These are phyloP conservation scores for Malacoraja senta DNA, from an alignment of 2,797 vertebrate species.

Conservation along the genomic window DNA sequence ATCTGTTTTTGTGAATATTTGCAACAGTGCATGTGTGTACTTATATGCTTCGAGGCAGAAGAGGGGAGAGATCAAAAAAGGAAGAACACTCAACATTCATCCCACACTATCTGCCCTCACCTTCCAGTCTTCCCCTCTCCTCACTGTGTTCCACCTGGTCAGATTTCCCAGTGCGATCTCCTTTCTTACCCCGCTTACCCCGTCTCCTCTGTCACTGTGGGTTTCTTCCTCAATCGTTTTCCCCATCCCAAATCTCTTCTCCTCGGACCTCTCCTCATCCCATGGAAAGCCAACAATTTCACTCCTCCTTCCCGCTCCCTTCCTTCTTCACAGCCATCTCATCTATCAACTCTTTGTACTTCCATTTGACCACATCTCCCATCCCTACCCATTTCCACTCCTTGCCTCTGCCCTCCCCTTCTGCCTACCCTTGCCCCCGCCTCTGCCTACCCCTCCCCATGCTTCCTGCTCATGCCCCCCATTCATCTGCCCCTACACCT, in stretches of 20 bases:
- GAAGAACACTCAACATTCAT: neutral
- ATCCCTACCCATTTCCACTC: neutral
- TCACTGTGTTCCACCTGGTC: too few species aligned
- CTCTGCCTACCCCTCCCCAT: neutral
- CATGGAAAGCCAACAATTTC: neutral
- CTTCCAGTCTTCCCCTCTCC: neutral
- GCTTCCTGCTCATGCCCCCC: too few species aligned
- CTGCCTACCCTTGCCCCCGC: neutral
- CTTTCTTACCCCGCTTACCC: too few species aligned
- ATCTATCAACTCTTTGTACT: neutral
- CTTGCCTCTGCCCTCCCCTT: neutral
- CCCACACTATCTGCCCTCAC: conserved; percentile 22
- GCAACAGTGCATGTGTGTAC: neutral
- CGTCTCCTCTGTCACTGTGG: neutral
- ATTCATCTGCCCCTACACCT: too few species aligned
- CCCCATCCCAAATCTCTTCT: neutral
- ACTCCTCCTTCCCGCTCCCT: neutral
- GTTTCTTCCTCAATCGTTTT: neutral
- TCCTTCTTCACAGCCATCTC: neutral
- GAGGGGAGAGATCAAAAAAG: neutral
- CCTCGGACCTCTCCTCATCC: neutral
- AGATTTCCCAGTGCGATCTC: too few species aligned
- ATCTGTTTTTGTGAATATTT: neutral
- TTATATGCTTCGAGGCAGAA: neutral
- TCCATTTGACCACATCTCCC: too few species aligned